These are phyloP conservation scores for Meganola albula DNA, from an alignment of 2,888 invertebrate genomes.

Conservation along the genomic window DNA sequence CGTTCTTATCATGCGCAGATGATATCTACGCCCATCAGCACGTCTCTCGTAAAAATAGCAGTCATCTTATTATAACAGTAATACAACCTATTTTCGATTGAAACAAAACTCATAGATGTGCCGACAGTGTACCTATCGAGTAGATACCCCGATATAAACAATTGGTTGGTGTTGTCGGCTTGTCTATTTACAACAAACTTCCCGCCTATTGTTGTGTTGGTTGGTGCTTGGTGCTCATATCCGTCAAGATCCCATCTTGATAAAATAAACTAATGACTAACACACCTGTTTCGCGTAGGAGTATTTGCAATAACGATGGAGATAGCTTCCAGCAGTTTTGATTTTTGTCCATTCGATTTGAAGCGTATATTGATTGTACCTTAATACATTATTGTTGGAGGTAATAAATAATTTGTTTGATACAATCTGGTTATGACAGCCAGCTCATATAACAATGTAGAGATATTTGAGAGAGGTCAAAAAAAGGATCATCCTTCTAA, in stretches of 20 bases:
- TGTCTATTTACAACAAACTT: conserved; percentile 67
- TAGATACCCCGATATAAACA: conserved; percentile 19
- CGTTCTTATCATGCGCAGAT: no score
- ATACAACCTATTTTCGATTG: no score
- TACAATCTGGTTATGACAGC: no score
- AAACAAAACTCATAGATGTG: no score
- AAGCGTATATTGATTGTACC: conserved; percentile 26
- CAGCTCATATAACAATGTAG: no score
- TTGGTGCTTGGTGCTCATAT: conserved; percentile 57
- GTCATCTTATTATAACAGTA: no score
- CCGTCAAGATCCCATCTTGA: conserved; percentile 69
- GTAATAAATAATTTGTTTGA: conserved; percentile 29
- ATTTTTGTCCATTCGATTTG: conserved; percentile 42
- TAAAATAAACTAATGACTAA: conserved; percentile 67
- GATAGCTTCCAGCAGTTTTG: conserved; percentile 53
- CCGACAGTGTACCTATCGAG: no score
- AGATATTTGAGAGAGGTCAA: no score
- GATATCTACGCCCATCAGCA: neutral
- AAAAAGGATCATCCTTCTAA: no score
- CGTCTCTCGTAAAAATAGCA: neutral
- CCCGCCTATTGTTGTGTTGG: conserved; percentile 62
- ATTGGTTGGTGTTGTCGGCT: conserved; percentile 39
- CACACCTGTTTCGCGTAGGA: conserved; percentile 56
- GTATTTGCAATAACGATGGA: conserved; percentile 49
- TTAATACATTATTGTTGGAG: conserved; percentile 22